Evolutionary conservation across 1,140 invertebrate species (phyloP).

Genomic region (Lasaia peninsularis): DNA sequence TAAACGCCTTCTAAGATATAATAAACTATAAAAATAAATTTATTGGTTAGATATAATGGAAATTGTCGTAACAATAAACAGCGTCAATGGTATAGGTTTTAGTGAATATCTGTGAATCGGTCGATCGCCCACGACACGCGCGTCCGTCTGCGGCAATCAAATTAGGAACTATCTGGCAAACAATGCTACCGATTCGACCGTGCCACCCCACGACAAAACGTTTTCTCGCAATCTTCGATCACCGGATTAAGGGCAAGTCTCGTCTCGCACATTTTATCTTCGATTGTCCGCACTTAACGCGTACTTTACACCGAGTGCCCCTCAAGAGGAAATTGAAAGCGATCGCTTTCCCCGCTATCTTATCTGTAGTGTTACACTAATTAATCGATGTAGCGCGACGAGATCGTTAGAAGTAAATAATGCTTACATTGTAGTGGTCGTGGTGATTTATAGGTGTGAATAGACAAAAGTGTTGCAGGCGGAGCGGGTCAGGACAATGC

Average conservation of each 20-base stretch:
- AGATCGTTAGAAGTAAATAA: constrained; percentile 68
- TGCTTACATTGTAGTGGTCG: constrained; percentile 51
- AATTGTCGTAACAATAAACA: no score
- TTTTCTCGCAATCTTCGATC: constrained; percentile 75
- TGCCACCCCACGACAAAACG: constrained; percentile 72
- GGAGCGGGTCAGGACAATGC: constrained; percentile 64
- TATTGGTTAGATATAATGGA: no score
- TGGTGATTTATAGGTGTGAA: constrained; percentile 72
- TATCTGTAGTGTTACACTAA: constrained; percentile 73
- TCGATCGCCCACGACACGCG: constrained; percentile 46
- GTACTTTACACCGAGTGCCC: constrained; percentile 72
- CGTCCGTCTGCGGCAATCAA: constrained; percentile 50
- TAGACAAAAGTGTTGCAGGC: constrained; percentile 72
- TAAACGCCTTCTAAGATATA: no score
- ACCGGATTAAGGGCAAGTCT: constrained; percentile 71
- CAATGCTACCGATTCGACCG: constrained; percentile 56
- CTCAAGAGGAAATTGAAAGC: constrained; percentile 76
- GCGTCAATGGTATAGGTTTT: constrained; percentile 57
- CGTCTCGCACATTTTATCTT: constrained; percentile 75
- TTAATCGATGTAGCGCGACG: constrained; percentile 69
- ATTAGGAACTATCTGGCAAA: constrained; percentile 59
- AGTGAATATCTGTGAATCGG: constrained; percentile 53
- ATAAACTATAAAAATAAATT: no score
- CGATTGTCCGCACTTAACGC: constrained; percentile 75
- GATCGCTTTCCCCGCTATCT: constrained; percentile 73